A percentile compares a stretch with the other conserved stretches of the same genome.
phyloP scores from a whole-genome alignment of 2,113 vertebrate genomes.

The Ictalurus punctatus region DNA sequence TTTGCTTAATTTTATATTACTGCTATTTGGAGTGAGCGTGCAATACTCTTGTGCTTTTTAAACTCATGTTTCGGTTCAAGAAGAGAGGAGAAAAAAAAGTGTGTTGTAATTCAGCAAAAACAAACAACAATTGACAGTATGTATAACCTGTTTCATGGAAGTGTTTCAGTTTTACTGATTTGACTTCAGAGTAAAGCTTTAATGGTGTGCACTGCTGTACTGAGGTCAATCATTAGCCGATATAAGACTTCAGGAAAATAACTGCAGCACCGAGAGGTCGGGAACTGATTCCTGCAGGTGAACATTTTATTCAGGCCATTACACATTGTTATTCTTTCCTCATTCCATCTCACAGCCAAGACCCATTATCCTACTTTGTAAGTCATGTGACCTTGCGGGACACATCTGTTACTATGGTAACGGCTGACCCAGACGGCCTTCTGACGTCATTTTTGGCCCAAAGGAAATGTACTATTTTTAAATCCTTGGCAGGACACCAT shows the following conservation, averaged over 20 bases:
- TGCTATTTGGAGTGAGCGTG: background rate
- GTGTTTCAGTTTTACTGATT: background rate
- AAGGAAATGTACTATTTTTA: slow-evolving; percentile 37
- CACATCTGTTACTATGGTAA: slow-evolving; percentile 43
- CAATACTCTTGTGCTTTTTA: background rate
- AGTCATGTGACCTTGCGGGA: slow-evolving; percentile 23
- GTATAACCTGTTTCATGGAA: background rate
- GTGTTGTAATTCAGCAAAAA: background rate
- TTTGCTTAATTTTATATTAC: background rate
- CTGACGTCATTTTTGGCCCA: background rate
- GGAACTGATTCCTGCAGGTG: background rate
- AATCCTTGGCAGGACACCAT: slow-evolving; percentile 1
- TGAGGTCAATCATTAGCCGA: background rate
- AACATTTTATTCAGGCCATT: slow-evolving; percentile 20
- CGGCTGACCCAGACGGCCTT: slow-evolving; percentile 28
- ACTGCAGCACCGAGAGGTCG: background rate
- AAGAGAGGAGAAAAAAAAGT: background rate
- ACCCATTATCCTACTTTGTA: slow-evolving; percentile 18
- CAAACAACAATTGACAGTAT: background rate
- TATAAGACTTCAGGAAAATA: background rate
- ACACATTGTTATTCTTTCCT: slow-evolving; percentile 15
- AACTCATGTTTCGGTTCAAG: background rate
- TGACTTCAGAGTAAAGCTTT: background rate
- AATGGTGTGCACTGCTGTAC: background rate
- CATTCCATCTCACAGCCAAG: slow-evolving; percentile 5